Conservation (phyloP, 2,888 invertebrate species). For the Idaea straminata region DNA sequence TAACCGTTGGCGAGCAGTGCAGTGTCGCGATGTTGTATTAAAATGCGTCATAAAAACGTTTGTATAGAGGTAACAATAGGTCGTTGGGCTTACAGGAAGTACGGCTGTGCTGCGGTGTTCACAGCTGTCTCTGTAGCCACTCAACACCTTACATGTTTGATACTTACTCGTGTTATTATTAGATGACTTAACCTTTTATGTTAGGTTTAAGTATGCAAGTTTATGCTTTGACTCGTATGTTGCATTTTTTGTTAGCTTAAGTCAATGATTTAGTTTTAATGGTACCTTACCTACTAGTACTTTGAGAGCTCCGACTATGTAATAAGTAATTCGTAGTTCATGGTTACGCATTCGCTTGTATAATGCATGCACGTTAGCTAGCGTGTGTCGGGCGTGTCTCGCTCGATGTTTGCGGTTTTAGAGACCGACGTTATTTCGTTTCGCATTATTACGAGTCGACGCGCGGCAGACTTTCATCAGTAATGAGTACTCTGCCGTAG, state of each 20-base stretch:
- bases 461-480: slow-evolving; percentile 62
- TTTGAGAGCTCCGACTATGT: slow-evolving; percentile 23
- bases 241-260: too few relatives aligned
- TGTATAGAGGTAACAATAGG: slow-evolving; percentile 61
- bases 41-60: slow-evolving; percentile 58
- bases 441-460: slow-evolving; percentile 59
- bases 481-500: slow-evolving; percentile 55
- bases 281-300: neutral
- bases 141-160: slow-evolving; percentile 32
- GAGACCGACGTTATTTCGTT: slow-evolving; percentile 62
- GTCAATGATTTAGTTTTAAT: too few relatives aligned
- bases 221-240: too few relatives aligned
- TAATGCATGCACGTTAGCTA: slow-evolving; percentile 41
- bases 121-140: slow-evolving; percentile 52
- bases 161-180: slow-evolving; percentile 10
- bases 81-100: slow-evolving; percentile 67
- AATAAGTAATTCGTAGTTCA: slow-evolving; percentile 59
- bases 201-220: neutral
- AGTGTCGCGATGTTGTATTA: slow-evolving; percentile 37
- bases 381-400: slow-evolving; percentile 31
- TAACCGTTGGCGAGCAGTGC: slow-evolving; percentile 34
- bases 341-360: slow-evolving; percentile 54
- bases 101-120: slow-evolving; percentile 55
- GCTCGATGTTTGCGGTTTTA: slow-evolving; percentile 54
- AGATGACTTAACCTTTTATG: neutral